Percentiles rank a stretch among this genome's conserved stretches.
phyloP scores from a whole-genome alignment of 2,113 vertebrate genomes.

The Cygnus buccinator region DNA sequence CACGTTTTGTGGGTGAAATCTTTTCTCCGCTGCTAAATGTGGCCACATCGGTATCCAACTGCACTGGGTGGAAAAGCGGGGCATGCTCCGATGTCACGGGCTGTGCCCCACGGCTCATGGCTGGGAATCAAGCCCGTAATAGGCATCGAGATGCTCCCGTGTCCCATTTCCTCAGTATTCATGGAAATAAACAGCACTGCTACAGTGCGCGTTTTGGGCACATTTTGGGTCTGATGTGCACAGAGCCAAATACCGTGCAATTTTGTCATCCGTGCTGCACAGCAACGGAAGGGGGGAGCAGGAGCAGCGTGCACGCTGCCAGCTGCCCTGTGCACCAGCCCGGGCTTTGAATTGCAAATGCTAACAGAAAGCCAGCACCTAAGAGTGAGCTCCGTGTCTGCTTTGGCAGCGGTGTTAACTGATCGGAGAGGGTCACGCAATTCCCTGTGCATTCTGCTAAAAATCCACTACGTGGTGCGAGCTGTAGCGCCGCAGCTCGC shows the following conservation, averaged over 20 bases:
- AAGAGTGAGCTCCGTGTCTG: accelerated
- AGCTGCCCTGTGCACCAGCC: not conserved
- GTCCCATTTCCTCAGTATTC: not conserved
- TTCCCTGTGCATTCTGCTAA: not conserved
- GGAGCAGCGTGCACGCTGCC: not conserved
- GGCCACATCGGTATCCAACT: not conserved
- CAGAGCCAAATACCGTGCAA: not conserved
- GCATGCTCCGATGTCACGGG: accelerated
- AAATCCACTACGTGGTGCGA: not conserved
- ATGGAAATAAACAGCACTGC: not conserved
- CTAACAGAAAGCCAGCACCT: accelerated
- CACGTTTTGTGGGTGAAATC: not conserved
- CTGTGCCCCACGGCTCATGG: not conserved
- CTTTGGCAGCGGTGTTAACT: not conserved
- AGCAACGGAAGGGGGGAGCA: not conserved
- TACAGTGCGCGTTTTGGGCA: not conserved
- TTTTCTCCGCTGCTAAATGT: not conserved
- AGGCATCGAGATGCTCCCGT: not conserved
- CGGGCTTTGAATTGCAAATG: not conserved
- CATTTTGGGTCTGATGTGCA: not conserved
- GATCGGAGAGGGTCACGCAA: not conserved
- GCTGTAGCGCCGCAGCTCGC: not conserved
- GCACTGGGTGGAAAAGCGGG: not conserved
- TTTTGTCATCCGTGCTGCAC: not conserved
- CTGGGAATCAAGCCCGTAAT: not conserved